phyloP scores from a whole-genome alignment of 2,113 vertebrate species.

The Sinocyclocheilus rhinocerous region DNA sequence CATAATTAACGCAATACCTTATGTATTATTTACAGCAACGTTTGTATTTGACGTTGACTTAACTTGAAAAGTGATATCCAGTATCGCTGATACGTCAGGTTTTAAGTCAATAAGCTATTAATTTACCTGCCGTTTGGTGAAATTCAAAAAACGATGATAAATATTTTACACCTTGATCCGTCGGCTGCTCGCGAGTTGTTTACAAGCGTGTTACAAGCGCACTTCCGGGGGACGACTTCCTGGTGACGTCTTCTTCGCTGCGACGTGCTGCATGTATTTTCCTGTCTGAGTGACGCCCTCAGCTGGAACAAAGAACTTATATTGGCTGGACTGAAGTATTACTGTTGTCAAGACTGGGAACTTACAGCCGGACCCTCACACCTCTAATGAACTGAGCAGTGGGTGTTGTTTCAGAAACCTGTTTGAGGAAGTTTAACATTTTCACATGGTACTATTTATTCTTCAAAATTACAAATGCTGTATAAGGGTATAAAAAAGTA shows the following conservation, averaged over 20 bases:
- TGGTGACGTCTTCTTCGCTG: neutral
- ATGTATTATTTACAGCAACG: neutral
- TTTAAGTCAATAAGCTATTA: neutral
- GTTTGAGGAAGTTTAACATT: neutral
- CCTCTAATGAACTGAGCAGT: neutral
- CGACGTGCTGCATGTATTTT: neutral
- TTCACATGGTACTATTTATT: neutral
- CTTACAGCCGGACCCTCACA: neutral
- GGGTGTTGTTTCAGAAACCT: neutral
- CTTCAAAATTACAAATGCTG: neutral
- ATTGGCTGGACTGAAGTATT: neutral
- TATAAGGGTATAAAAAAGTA: neutral
- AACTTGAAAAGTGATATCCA: neutral
- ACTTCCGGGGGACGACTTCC: constrained; percentile 39
- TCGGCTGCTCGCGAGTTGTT: constrained; percentile 28
- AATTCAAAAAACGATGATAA: neutral
- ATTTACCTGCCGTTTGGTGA: neutral
- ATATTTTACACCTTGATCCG: neutral
- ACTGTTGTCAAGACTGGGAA: neutral
- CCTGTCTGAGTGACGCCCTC: neutral
- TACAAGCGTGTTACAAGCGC: constrained; percentile 19
- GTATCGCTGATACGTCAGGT: neutral
- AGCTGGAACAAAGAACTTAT: neutral
- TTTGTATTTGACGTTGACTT: neutral
- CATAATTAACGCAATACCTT: neutral